These are phyloP conservation scores for Agrypnia vestita DNA, from an alignment of 1,140 invertebrate genomes.

Conservation along the genomic window DNA sequence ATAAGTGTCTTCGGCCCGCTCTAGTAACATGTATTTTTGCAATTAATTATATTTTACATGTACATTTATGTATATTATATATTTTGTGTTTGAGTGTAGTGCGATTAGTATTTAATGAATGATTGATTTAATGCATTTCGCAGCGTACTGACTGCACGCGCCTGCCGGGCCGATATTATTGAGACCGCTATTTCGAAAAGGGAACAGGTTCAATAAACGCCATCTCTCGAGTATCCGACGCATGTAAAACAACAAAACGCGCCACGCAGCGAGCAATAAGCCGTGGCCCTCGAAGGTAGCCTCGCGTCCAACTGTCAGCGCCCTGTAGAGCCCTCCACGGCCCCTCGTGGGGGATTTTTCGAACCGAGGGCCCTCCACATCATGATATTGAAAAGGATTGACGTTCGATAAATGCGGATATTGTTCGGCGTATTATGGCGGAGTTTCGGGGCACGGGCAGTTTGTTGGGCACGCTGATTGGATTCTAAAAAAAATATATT, in stretches of 20 bases:
- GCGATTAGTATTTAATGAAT: too few species aligned
- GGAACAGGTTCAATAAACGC: conserved; percentile 29
- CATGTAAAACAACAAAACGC: conserved; percentile 17
- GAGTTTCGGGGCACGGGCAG: conserved; percentile 10
- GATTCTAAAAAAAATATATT: too few species aligned
- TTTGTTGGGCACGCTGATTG: neutral
- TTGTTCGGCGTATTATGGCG: conserved; percentile 5
- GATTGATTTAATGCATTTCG: too few species aligned
- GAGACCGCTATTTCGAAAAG: neutral
- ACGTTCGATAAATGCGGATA: conserved; percentile 24
- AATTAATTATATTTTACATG: too few species aligned
- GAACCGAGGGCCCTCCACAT: conserved; percentile 8
- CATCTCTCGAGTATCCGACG: neutral
- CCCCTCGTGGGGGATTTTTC: conserved; percentile 20
- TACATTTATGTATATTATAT: too few species aligned
- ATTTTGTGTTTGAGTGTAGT: too few species aligned
- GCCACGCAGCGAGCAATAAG: conserved; percentile 17
- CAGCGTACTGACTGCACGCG: too few species aligned
- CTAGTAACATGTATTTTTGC: too few species aligned
- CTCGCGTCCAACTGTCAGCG: conserved; percentile 17
- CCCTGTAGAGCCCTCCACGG: neutral
- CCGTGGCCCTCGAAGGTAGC: conserved; percentile 15
- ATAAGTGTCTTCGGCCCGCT: too few species aligned
- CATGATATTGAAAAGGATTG: conserved; percentile 31
- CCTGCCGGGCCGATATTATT: too few species aligned